These are phyloP conservation scores for Eilema sororculum DNA, from an alignment of 2,888 invertebrate genomes.

Conservation along the genomic window DNA sequence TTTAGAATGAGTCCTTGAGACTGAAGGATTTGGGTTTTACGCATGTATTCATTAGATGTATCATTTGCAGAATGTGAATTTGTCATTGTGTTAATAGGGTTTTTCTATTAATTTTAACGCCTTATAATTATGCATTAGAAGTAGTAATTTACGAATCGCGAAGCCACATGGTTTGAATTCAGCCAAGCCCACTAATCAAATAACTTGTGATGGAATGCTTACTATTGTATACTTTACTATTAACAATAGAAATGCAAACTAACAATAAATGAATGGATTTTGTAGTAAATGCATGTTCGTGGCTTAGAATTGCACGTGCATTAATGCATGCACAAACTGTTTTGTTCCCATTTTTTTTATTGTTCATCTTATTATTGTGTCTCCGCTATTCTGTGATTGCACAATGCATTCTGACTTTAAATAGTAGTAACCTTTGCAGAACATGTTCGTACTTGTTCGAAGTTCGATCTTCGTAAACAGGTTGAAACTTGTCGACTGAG, in stretches of 20 bases:
- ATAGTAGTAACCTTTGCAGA: slow-evolving; percentile 37
- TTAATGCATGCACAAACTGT: slow-evolving; percentile 54
- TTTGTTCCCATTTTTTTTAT: slow-evolving; percentile 48
- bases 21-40: slow-evolving; percentile 8
- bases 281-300: slow-evolving; percentile 27
- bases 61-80: not conserved
- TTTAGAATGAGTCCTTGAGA: not conserved
- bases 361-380: slow-evolving; percentile 44
- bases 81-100: not conserved
- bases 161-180: slow-evolving; percentile 6
- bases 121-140: not conserved
- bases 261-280: slow-evolving; percentile 46
- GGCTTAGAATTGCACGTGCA: slow-evolving; percentile 60
- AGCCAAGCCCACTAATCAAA: slow-evolving; percentile 4
- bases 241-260: slow-evolving; percentile 32
- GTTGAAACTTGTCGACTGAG: slow-evolving; percentile 68
- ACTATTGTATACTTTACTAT: slow-evolving; percentile 19
- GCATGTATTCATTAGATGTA: not conserved
- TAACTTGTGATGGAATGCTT: slow-evolving; percentile 5
- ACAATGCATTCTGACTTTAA: slow-evolving; percentile 50
- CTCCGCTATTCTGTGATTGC: slow-evolving; percentile 50
- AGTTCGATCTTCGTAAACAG: slow-evolving; percentile 62
- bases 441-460: slow-evolving; percentile 67
- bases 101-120: not conserved
- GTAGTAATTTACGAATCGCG: not conserved